Percentiles rank a stretch among this genome's conserved stretches.
Evolutionary conservation across 1,140 invertebrate genomes (phyloP).

Genomic region (Belonocnema kinseyi): DNA sequence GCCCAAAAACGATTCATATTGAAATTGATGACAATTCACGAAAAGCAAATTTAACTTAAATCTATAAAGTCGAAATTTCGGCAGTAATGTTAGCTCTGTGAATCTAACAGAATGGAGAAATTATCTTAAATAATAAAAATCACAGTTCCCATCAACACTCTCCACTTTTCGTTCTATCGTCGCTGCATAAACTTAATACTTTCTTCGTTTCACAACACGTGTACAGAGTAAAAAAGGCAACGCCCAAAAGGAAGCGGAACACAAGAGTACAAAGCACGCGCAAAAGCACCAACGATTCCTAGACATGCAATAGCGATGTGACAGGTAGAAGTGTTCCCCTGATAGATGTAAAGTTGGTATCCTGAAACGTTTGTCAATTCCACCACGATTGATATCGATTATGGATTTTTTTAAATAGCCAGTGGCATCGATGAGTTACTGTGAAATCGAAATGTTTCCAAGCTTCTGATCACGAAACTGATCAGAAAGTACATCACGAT

Average conservation of each 20-base stretch:
- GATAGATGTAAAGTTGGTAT: background rate
- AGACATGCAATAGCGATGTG: background rate
- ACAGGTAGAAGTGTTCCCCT: background rate
- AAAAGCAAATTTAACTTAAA: background rate
- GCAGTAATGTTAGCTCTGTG: background rate
- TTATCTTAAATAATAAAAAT: conserved; percentile 35
- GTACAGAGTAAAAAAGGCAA: background rate
- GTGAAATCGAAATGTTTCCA: background rate
- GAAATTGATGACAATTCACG: background rate
- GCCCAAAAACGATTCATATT: background rate
- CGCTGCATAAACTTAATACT: conserved; percentile 21
- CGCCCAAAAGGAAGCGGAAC: conserved; percentile 2
- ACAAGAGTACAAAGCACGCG: conserved; percentile 15
- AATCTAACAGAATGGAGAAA: background rate
- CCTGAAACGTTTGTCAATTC: background rate
- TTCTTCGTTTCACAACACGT: conserved; percentile 28
- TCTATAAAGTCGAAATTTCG: background rate
- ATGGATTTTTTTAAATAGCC: background rate
- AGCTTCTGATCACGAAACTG: background rate
- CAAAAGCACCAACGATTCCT: conserved; percentile 11
- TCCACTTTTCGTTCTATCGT: conserved; percentile 14
- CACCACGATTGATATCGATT: background rate
- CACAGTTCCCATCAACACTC: conserved; percentile 8
- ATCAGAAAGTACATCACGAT: conserved; percentile 45
- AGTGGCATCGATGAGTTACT: background rate